Percentiles rank a stretch among this genome's conserved stretches.
These are phyloP conservation scores for Stictonetta naevosa DNA, from an alignment of 2,113 vertebrate genomes.

Conservation along the genomic window DNA sequence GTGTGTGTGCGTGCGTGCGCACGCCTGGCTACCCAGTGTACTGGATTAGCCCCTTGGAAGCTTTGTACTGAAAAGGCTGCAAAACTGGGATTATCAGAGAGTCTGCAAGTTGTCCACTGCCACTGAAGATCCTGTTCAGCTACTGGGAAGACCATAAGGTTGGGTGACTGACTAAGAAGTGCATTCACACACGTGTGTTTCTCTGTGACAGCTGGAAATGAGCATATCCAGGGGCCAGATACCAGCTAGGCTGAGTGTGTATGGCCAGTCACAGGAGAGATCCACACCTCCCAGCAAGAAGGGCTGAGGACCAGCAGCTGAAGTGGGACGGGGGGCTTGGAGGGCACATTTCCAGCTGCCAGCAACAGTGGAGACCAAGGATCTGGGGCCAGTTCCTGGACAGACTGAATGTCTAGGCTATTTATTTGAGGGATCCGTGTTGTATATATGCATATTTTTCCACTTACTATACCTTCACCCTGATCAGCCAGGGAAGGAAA, in stretches of 20 bases:
- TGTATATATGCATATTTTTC: neutral
- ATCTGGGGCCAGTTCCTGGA: neutral
- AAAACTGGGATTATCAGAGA: neutral
- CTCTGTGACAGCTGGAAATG: neutral
- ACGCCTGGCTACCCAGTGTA: too few relatives aligned
- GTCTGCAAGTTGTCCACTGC: neutral
- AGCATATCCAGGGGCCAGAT: neutral
- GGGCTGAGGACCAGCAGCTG: neutral
- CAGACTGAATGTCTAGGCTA: neutral
- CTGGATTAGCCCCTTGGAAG: neutral
- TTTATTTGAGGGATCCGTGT: neutral
- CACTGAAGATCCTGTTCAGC: neutral
- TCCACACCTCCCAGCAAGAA: neutral
- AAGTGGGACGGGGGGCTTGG: rapidly evolving
- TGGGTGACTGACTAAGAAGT: neutral
- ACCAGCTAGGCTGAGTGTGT: neutral
- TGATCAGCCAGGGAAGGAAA: neutral
- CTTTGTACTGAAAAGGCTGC: neutral
- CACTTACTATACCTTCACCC: neutral
- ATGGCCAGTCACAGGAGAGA: neutral
- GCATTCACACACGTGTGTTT: rapidly evolving
- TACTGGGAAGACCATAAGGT: rapidly evolving
- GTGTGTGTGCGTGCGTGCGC: too few relatives aligned
- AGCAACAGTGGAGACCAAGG: neutral
- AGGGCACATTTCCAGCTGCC: neutral